Evolutionary conservation across 2,113 vertebrate species (phyloP).

Genomic region (Tyto alba): DNA sequence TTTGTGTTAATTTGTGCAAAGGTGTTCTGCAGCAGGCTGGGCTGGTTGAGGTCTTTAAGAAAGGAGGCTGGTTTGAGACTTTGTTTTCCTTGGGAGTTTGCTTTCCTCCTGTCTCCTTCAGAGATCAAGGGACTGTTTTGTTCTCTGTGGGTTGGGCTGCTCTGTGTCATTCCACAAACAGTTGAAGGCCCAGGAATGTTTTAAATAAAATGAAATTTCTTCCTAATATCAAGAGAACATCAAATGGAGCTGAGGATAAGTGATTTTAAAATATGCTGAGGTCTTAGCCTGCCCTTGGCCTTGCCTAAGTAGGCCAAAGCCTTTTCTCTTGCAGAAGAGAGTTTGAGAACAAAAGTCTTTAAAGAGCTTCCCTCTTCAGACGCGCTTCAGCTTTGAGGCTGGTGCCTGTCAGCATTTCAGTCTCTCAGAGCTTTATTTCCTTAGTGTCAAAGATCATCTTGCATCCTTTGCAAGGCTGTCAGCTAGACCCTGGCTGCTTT

Average conservation of each 20-base stretch:
- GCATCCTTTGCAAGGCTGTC: constrained; percentile 45
- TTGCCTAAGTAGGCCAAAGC: constrained; percentile 3
- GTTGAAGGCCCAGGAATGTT: background rate
- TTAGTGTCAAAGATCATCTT: constrained; percentile 44
- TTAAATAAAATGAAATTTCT: background rate
- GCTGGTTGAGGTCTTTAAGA: background rate
- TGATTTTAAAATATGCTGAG: background rate
- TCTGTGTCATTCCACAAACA: background rate
- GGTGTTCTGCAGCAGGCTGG: background rate
- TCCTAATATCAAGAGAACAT: background rate
- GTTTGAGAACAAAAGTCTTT: constrained; percentile 8
- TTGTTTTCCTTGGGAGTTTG: background rate
- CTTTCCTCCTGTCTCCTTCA: background rate
- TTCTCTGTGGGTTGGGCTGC: background rate
- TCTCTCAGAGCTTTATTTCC: constrained; percentile 40
- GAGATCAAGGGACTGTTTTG: background rate
- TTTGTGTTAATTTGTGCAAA: background rate
- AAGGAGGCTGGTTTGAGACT: background rate
- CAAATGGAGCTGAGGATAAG: background rate
- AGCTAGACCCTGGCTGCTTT: constrained; percentile 36
- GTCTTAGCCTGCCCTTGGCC: constrained; percentile 14
- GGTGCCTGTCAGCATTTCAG: constrained; percentile 32
- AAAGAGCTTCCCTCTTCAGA: constrained; percentile 26
- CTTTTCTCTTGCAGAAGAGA: background rate
- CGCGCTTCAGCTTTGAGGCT: background rate